Evolutionary conservation across 2,797 vertebrate species (phyloP), one percentile per base, ranked within the genome.

Genomic region (Chelon auratus): DNA sequence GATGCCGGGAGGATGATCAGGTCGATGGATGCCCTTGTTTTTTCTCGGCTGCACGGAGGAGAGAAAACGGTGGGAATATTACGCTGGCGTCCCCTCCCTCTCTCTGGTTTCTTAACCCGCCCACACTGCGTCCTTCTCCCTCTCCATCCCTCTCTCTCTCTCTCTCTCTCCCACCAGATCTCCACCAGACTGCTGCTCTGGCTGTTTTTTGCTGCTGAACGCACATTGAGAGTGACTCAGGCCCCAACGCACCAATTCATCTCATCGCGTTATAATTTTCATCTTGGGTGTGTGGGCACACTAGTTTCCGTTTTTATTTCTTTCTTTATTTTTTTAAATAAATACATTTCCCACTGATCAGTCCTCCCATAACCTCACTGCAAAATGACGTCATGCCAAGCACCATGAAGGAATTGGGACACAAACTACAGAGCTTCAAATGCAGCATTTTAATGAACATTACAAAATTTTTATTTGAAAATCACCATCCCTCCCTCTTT

Each of bases 101-200:
- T 87, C 90, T 33, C 61, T 83, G 80, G 88, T 69, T 83, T 92
- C 84, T 93, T 84, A 91, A 88, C 92, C 93, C 94, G 93, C 94
- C 95, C 94, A 95, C 94, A 95, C 94, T 94, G 94, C 94, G 94
- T 95, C 93, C 93, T 93, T 95, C 94, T 92, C 91, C 58, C 81
- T 72, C 82, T 11, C 67, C 75, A 71, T 15, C 42, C 3, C 78
- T 57, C 66, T 30, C 88, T 70, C 82, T 81, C 77, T 74, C 79
- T 11, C 54, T 26, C 78, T 33, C 59, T 45, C 82, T 75, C 80
- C 79, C 84, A 65, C 84, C 82, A 30, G 62, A 71, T 65, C 74
- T 2, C 61, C 2, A 42, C 45, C 81, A 82, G 80, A 82, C 72
- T 89, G 82, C 87, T 87, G 83, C 68, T 77, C 87, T 84, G 72